phyloP scores from a whole-genome alignment of 2,113 vertebrate genomes.

The Petromus typicus region DNA sequence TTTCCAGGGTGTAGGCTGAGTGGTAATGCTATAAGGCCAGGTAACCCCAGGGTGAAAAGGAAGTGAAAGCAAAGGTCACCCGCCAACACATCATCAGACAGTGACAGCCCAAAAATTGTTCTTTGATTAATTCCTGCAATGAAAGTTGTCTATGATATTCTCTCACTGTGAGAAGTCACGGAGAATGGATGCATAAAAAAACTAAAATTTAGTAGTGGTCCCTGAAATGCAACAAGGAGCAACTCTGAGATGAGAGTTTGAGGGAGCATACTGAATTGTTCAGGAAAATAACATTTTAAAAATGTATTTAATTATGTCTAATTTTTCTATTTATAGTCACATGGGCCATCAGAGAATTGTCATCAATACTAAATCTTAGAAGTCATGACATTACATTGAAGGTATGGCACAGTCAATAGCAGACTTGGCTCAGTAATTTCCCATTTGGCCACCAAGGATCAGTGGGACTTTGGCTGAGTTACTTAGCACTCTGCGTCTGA shows the following conservation, averaged over 20 bases:
- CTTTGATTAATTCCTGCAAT: slow-evolving; percentile 9
- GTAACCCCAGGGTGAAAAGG: background rate
- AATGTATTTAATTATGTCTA: background rate
- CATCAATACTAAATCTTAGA: slow-evolving; percentile 31
- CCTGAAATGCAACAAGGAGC: background rate
- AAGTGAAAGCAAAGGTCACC: background rate
- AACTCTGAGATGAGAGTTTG: background rate
- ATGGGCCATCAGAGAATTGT: background rate
- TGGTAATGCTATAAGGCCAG: background rate
- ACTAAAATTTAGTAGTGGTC: background rate
- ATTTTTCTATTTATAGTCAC: background rate
- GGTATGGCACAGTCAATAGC: background rate
- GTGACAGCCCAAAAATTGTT: background rate
- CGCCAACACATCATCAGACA: background rate
- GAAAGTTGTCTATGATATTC: background rate
- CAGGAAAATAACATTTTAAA: background rate
- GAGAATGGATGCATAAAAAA: background rate
- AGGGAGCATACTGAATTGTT: background rate
- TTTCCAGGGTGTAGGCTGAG: background rate
- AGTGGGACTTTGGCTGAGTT: background rate
- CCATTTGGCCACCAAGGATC: background rate
- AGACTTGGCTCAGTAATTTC: background rate
- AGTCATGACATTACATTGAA: background rate
- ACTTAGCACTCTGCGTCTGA: background rate
- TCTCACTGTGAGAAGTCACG: background rate